phyloP scores from a whole-genome alignment of 1,140 invertebrate species.

The Elymnias hypermnestra region DNA sequence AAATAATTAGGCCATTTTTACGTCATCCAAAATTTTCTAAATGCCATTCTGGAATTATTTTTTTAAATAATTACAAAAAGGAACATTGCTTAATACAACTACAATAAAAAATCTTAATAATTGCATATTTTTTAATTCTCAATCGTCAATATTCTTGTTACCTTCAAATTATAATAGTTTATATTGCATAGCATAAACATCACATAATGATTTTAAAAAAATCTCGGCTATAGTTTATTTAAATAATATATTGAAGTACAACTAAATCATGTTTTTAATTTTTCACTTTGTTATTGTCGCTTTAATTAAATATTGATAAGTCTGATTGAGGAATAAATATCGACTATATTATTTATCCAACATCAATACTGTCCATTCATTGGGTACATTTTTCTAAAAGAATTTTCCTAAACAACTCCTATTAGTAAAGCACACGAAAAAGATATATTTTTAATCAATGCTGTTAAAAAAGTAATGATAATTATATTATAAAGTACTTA shows the following conservation, averaged over 20 bases:
- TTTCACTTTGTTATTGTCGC: conserved; percentile 7
- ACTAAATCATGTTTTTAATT: conserved; percentile 3
- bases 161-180: no score
- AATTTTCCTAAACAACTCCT: conserved; percentile 28
- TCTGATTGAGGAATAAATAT: conserved; percentile 13
- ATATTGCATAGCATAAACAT: no score
- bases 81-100: no score
- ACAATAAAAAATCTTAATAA: no score
- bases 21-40: no score
- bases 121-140: no score
- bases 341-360: conserved; percentile 30
- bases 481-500: conserved; percentile 28
- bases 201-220: no score
- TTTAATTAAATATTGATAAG: conserved; percentile 9
- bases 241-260: neutral
- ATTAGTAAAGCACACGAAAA: conserved; percentile 29
- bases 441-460: conserved; percentile 14
- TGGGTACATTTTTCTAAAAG: conserved; percentile 36
- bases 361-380: conserved; percentile 39
- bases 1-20: no score
- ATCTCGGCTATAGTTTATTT: neutral
- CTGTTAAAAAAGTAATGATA: conserved; percentile 9
- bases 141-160: no score
- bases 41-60: no score
- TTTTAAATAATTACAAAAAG: no score